Conservation (phyloP, 1,140 invertebrate genomes). For the Drosophila orena region DNA sequence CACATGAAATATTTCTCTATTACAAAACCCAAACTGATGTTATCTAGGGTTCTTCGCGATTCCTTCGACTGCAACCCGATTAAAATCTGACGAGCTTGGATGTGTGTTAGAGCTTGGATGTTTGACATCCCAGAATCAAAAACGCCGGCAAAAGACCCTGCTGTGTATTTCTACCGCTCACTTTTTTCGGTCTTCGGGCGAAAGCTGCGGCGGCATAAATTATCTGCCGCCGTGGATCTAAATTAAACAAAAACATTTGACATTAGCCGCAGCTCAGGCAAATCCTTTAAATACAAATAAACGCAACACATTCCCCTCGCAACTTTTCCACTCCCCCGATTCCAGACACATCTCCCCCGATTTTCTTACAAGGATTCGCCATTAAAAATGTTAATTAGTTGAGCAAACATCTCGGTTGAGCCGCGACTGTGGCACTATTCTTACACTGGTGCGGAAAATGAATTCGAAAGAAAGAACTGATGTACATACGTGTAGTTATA, state of each 20-base stretch:
- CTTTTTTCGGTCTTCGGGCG: background rate
- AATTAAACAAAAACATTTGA: constrained; percentile 83
- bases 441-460: constrained; percentile 14
- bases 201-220: constrained; percentile 66
- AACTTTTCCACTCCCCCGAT: constrained; percentile 19
- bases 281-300: constrained; percentile 74
- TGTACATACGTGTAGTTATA: too few species aligned
- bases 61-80: constrained; percentile 43
- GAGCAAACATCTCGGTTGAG: constrained; percentile 66
- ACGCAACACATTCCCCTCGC: constrained; percentile 20
- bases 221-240: constrained; percentile 67
- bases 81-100: constrained; percentile 34
- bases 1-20: constrained; percentile 78
- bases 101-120: constrained; percentile 15
- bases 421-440: constrained; percentile 23
- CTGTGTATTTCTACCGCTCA: background rate
- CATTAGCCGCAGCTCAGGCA: constrained; percentile 59
- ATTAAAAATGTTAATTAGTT: constrained; percentile 83
- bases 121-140: constrained; percentile 69
- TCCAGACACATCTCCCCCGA: constrained; percentile 3
- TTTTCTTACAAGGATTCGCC: constrained; percentile 75
- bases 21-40: constrained; percentile 40
- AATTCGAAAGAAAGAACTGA: too few species aligned
- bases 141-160: constrained; percentile 54
- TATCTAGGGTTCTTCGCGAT: constrained; percentile 4